Percentiles rank a stretch among this genome's conserved stretches.
These are phyloP conservation scores for Phalanger gymnotis DNA, from an alignment of 2,797 vertebrate species.

Conservation along the genomic window DNA sequence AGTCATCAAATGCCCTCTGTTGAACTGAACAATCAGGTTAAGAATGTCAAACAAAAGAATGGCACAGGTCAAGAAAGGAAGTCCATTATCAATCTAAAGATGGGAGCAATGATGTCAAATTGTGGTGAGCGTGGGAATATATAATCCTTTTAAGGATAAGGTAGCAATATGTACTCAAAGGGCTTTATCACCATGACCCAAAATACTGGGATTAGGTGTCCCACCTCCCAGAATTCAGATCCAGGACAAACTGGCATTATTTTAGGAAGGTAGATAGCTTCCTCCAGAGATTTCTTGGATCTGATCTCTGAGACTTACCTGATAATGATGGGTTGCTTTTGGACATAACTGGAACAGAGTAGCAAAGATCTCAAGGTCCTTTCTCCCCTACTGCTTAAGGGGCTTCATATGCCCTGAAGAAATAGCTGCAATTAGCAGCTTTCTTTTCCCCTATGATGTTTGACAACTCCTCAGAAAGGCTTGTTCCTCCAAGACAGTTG, in stretches of 20 bases:
- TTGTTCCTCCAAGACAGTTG: neutral
- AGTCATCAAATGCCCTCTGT: neutral
- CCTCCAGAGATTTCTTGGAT: neutral
- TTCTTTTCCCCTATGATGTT: neutral
- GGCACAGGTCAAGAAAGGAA: neutral
- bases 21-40: neutral
- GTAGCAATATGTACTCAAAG: neutral
- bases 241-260: neutral
- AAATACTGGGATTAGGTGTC: neutral
- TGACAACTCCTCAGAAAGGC: neutral
- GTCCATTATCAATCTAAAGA: neutral
- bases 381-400: neutral
- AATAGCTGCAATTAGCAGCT: neutral
- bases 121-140: neutral
- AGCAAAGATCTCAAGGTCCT: neutral
- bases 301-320: neutral
- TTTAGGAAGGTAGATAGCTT: neutral
- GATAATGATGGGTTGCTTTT: neutral
- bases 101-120: neutral
- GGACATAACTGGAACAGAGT: neutral
- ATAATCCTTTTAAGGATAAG: neutral
- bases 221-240: neutral
- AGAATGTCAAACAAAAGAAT: neutral
- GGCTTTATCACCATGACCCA: neutral
- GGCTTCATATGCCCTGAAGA: neutral